A percentile compares a stretch with the other conserved stretches of the same genome.
phyloP scores from a whole-genome alignment of 2,888 invertebrate genomes.

The Orthosia cruda region DNA sequence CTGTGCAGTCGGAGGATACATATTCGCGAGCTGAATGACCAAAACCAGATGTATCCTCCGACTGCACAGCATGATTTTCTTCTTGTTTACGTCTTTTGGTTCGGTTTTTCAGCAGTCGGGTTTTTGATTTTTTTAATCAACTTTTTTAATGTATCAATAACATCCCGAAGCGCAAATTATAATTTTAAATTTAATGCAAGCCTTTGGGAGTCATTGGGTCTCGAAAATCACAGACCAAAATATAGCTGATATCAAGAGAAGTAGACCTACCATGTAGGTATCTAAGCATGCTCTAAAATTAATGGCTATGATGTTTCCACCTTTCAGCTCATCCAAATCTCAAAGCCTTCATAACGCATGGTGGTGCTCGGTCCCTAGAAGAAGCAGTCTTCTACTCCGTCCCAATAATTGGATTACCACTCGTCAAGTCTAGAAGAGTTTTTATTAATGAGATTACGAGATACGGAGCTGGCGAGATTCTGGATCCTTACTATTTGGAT shows the following conservation, averaged over 20 bases:
- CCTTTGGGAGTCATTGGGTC: too few species aligned
- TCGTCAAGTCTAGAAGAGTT: constrained; percentile 81
- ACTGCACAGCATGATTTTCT: too few species aligned
- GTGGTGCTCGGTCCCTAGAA: constrained; percentile 87
- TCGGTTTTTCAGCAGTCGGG: too few species aligned
- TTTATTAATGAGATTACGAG: constrained; percentile 85
- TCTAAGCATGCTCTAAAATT: neutral
- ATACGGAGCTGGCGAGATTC: constrained; percentile 83
- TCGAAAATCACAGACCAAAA: too few species aligned
- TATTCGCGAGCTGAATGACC: too few species aligned
- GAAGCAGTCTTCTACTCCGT: constrained; percentile 87
- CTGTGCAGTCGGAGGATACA: too few species aligned
- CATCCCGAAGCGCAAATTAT: neutral
- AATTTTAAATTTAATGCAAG: neutral
- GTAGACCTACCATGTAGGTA: neutral
- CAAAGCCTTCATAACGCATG: constrained; percentile 87
- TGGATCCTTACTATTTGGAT: constrained; percentile 84
- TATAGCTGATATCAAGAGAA: neutral
- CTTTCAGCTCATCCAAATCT: constrained; percentile 86
- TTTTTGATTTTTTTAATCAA: too few species aligned
- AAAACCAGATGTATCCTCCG: too few species aligned
- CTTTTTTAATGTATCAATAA: too few species aligned
- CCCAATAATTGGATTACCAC: constrained; percentile 86
- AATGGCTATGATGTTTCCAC: neutral
- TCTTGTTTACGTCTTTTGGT: too few species aligned